Evolutionary conservation across 2,888 invertebrate species (phyloP).

Genomic region (Agrochola litura): DNA sequence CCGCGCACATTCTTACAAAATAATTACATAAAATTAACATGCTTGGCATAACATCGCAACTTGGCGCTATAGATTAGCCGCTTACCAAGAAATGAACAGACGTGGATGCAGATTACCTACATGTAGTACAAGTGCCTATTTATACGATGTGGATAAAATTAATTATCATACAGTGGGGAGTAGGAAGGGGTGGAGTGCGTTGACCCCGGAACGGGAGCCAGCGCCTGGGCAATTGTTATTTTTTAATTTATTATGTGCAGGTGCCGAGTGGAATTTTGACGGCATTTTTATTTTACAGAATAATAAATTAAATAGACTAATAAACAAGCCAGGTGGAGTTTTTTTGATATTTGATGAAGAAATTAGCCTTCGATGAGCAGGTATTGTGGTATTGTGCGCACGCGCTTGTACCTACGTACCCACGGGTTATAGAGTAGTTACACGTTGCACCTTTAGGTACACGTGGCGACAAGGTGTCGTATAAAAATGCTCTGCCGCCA

Average conservation of each 20-base stretch:
- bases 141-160: constrained; percentile 70
- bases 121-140: constrained; percentile 60
- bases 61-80: constrained; percentile 49
- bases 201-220: constrained; percentile 70
- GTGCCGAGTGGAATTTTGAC: constrained; percentile 63
- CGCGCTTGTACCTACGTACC: constrained; percentile 16
- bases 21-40: constrained; percentile 42
- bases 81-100: constrained; percentile 39
- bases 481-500: constrained; percentile 36
- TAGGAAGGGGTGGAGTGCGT: constrained; percentile 70
- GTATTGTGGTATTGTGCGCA: constrained; percentile 46
- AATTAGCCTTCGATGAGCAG: constrained; percentile 52
- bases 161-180: constrained; percentile 72
- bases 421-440: constrained; percentile 12
- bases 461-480: constrained; percentile 57
- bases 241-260: constrained; percentile 69
- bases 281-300: constrained; percentile 58
- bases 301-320: constrained; percentile 44
- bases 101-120: constrained; percentile 60
- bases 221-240: constrained; percentile 67
- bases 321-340: constrained; percentile 52
- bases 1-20: constrained; percentile 41
- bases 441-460: constrained; percentile 56
- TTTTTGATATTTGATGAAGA: constrained; percentile 50
- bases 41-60: constrained; percentile 34